Base-by-base conservation (phyloP, 2,797 vertebrate genomes). In the Gymnopithys bicolor region DNA sequence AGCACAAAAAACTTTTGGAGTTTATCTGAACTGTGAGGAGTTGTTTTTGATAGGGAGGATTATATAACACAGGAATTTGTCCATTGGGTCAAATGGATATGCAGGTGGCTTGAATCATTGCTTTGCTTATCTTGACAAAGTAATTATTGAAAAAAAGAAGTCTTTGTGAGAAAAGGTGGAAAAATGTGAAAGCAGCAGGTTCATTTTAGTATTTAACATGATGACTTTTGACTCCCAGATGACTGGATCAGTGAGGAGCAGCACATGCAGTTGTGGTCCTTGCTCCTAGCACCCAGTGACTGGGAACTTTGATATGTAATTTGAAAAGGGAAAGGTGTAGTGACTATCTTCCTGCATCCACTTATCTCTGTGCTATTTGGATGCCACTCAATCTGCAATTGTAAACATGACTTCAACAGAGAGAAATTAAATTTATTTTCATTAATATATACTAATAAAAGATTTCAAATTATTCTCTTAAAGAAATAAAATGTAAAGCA, bases 211-310 rank as follows among this genome's bases (percentile, higher is more conserved):
- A 22, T 51, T 43, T 82, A 62, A 33, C 4, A 9, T 58, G 11
- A 58, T 60, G 39, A 46, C 13, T 37, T 80, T 21, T 58, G 35
- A 30, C 9, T 74, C 35, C 18, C 17, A 24, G n/a, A 48, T 66
- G 45, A 19, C 3, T 30, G 32, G 8, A 45, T 15, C 18, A 67
- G 32, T 74, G 35, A 60, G 66, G 10, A 55, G 10, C n/a, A 59
- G 30, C 25, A 56, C 0, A 0, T 71, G 49, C 18, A 37, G 25
- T 27, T 27, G 25, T 45, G 13, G 15, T 79, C 7, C 7, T 73
- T 6, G 0, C 10, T 52, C 10, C 19, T 11, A 53, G 17, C 23
- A 25, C 24, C 10, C 1, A 18, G 11, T 82, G 21, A 25, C 23
- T 76, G 13, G 17, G 25, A 70, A 58, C 73, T 82, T 51, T 5